Evolutionary conservation across 2,797 vertebrate species (phyloP), one percentile per base, ranked within the genome.

Genomic region (Nannoperca obscura): DNA sequence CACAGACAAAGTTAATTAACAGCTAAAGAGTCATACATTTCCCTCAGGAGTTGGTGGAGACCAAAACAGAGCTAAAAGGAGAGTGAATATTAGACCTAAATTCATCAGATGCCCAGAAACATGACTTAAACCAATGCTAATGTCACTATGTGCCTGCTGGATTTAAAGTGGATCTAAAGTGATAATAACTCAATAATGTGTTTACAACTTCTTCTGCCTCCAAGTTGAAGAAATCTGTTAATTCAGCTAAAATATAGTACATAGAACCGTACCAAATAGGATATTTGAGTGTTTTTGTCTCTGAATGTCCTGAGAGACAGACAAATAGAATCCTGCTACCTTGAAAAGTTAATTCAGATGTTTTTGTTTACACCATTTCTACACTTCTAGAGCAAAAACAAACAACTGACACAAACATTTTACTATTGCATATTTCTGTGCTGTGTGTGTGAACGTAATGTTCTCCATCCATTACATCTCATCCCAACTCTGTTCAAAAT

Each of bases 401-500:
- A 60, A 17, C 38, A 11, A 44, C 13, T n/a, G 17, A 30, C 9
- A 19, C 24, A 27, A 27, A 27, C 24, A 19, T 7, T 62, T 44
- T 7, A 30, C 1, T 14, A 34, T 24, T 38, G 10, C 38, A 17
- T 49, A 9, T 22, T 22, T 14, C 17, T 66, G 46, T 34, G 34
- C 6, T n/a, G 32, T 36, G 7, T 14, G 17, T 55, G 14, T 50
- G 1, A 13, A 19, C 53, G n/a, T 15, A 24, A 24, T 64, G 24
- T 11, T 53, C 32, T 22, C 8, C 11, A 58, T 53, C 24, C 15
- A 50, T 27, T 47, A 20, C 10, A 7, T 67, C 7, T 70, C 52
- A 64, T 63, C 44, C 19, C 30, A 46, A 55, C 30, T 52, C 50
- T 63, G 54, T 63, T 68, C 47, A 40, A 53, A 71, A 49, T 52